Conservation (phyloP, 2,888 invertebrate species). For the Agrochola lychnidis region DNA sequence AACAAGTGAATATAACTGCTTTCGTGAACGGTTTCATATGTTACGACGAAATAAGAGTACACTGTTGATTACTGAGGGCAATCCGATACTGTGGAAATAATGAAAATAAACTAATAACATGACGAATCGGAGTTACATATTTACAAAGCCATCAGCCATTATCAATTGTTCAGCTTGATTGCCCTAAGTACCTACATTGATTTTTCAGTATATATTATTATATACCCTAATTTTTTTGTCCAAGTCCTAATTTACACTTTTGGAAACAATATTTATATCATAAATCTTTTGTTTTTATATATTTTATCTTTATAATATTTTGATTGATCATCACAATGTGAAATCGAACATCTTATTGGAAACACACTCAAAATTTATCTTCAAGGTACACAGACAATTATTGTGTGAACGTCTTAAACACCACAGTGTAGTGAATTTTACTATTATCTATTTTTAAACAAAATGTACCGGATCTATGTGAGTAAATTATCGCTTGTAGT, state of each 20-base stretch:
- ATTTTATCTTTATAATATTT: constrained; percentile 49
- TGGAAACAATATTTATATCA: constrained; percentile 22
- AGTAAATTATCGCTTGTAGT: constrained; percentile 89
- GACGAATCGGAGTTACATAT: neutral
- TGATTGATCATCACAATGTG: constrained; percentile 29
- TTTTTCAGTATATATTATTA: constrained; percentile 30
- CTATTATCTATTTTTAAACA: constrained; percentile 72
- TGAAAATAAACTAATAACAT: neutral
- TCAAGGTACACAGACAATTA: constrained; percentile 46
- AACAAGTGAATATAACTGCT: constrained; percentile 68
- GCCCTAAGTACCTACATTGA: constrained; percentile 35
- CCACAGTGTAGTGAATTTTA: constrained; percentile 64
- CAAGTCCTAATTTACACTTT: constrained; percentile 34
- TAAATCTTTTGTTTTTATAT: constrained; percentile 44
- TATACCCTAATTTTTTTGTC: constrained; percentile 33
- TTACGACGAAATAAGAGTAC: constrained; percentile 45
- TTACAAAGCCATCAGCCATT: neutral
- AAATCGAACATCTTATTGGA: constrained; percentile 39
- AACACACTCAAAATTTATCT: constrained; percentile 40
- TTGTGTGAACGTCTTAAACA: constrained; percentile 53
- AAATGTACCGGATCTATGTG: constrained; percentile 86
- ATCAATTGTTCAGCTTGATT: constrained; percentile 18
- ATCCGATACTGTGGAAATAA: constrained; percentile 25
- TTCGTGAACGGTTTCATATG: constrained; percentile 50
- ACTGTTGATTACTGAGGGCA: constrained; percentile 51